Conservation (phyloP, 2,797 vertebrate genomes). For the Clarias pachynema region DNA sequence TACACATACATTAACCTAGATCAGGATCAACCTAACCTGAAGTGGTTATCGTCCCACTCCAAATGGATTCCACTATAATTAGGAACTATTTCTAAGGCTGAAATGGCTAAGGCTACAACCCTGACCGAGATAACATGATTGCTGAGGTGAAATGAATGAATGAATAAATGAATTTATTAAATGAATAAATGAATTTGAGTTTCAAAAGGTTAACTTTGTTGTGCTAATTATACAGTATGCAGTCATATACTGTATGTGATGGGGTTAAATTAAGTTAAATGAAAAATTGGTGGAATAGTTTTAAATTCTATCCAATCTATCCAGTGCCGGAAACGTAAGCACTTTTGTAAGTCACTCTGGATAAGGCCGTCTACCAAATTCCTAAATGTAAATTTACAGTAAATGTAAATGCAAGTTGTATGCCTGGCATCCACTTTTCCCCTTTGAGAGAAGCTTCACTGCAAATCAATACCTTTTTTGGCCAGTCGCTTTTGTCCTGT, state of each 20-base stretch:
- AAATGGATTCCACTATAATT: not conserved
- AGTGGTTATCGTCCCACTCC: not conserved
- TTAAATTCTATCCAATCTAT: too few species aligned
- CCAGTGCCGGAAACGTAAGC: too few species aligned
- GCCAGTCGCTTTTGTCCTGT: not conserved
- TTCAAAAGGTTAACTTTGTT: not conserved
- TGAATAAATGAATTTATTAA: not conserved
- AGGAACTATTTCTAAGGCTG: not conserved
- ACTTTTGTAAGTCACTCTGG: too few species aligned
- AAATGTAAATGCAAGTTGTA: too few species aligned
- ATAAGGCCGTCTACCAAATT: too few species aligned
- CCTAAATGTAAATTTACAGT: too few species aligned
- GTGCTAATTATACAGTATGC: not conserved
- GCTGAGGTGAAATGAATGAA: not conserved
- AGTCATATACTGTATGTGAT: not conserved
- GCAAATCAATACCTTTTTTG: not conserved
- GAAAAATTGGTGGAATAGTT: not conserved
- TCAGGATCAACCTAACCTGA: not conserved
- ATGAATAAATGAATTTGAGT: not conserved
- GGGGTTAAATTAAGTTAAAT: not conserved
- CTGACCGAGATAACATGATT: not conserved
- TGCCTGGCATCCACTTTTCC: not conserved
- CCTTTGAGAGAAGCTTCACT: not conserved
- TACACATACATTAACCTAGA: not conserved
- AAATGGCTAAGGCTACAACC: too few species aligned